A percentile compares a stretch with the other conserved stretches of the same genome.
Evolutionary conservation across 2,888 invertebrate genomes (phyloP).

Genomic region (Gasteruption jaculator): DNA sequence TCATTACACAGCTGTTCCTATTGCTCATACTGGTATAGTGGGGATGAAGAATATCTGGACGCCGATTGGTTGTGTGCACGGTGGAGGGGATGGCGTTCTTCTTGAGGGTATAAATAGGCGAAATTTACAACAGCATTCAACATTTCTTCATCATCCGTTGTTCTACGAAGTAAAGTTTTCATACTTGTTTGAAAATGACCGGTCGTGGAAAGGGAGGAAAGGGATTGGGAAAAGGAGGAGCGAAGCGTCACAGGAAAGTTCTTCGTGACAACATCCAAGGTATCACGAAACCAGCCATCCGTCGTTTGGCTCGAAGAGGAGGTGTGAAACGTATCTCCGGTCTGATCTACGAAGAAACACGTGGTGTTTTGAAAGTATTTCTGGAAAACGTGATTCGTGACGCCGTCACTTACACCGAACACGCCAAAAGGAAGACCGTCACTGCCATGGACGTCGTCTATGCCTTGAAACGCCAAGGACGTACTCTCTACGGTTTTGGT

Average conservation of each 20-base stretch:
- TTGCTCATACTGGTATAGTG: no score
- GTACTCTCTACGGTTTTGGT: constrained; percentile 58
- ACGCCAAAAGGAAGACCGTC: constrained; percentile 65
- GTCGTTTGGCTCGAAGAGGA: constrained; percentile 61
- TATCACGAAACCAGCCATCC: constrained; percentile 75
- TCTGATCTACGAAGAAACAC: constrained; percentile 74
- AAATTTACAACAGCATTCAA: no score
- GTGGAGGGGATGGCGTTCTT: no score
- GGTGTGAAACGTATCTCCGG: constrained; percentile 73
- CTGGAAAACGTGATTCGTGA: constrained; percentile 61
- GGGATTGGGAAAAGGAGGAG: constrained; percentile 57
- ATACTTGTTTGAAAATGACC: constrained; percentile 27
- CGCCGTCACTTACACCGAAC: constrained; percentile 61
- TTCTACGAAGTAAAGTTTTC: no score
- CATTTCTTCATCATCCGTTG: no score
- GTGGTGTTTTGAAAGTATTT: constrained; percentile 70
- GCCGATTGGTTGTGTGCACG: no score
- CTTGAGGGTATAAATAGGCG: no score
- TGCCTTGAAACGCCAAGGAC: constrained; percentile 57
- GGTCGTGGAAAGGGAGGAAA: constrained; percentile 49
- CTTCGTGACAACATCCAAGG: constrained; percentile 76
- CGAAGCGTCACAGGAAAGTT: constrained; percentile 63
- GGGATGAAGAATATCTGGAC: no score
- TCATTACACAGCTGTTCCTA: no score
- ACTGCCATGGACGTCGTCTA: constrained; percentile 63